Conservation (phyloP, 2,113 vertebrate species). For the Podarcis cretensis region DNA sequence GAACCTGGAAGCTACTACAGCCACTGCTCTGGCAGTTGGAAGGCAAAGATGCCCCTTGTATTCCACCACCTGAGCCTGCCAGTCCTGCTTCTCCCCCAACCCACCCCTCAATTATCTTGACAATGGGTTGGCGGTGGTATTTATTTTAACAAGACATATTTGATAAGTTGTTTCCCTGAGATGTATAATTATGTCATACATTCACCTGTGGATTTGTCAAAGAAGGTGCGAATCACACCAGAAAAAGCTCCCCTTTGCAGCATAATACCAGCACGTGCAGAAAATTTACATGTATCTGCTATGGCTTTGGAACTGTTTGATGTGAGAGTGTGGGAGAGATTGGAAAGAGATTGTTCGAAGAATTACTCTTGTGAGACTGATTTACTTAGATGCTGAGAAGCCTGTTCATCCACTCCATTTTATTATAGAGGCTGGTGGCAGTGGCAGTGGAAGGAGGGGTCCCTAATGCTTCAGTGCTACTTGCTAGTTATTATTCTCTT, state of each 20-base stretch:
- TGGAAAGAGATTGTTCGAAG: neutral
- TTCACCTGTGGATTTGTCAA: neutral
- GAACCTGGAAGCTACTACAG: too few species aligned
- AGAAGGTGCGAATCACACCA: neutral
- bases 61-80: too few species aligned
- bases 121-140: neutral
- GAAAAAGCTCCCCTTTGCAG: neutral
- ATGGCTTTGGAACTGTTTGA: constrained; percentile 5
- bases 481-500: neutral
- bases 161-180: constrained; percentile 15
- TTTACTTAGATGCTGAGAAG: constrained; percentile 33
- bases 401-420: constrained; percentile 6
- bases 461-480: neutral
- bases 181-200: neutral
- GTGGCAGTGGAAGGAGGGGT: neutral
- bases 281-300: neutral
- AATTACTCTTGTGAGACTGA: constrained; percentile 24
- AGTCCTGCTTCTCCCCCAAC: fast-evolving
- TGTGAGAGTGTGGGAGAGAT: neutral
- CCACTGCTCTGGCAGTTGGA: too few species aligned
- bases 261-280: constrained; percentile 1
- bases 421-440: neutral
- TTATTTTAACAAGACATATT: neutral
- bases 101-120: neutral
- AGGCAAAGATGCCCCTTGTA: too few species aligned